Conservation (phyloP, 2,888 invertebrate genomes). For the Cosmorhoe ocellata region DNA sequence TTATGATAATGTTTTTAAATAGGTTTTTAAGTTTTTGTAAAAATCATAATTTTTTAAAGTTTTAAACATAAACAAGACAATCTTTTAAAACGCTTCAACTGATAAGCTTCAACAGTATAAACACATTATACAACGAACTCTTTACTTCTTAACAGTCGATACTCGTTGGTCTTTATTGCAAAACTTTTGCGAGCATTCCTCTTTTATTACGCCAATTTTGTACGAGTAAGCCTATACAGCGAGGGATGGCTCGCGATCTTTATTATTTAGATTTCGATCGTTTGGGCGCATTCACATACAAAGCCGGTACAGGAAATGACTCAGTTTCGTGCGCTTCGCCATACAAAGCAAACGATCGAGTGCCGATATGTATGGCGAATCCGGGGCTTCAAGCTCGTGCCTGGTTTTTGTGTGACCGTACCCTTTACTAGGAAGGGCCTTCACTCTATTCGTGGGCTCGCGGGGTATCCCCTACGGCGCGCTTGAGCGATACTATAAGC, state of each 20-base stretch:
- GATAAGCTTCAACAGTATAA: constrained; percentile 21
- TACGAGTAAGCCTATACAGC: constrained; percentile 76
- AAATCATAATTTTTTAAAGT: too few relatives aligned
- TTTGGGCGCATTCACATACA: constrained; percentile 26
- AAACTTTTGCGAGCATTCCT: constrained; percentile 81
- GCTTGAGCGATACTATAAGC: constrained; percentile 26
- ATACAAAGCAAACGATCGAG: too few relatives aligned
- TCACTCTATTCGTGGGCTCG: constrained; percentile 13
- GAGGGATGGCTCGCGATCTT: constrained; percentile 66
- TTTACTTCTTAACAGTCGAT: constrained; percentile 82
- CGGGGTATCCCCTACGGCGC: constrained; percentile 28
- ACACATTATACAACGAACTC: constrained; percentile 55
- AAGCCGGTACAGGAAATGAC: neutral
- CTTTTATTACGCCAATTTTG: constrained; percentile 82
- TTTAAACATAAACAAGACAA: too few relatives aligned
- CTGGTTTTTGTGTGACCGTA: constrained; percentile 3
- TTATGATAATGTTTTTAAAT: too few relatives aligned
- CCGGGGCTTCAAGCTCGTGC: neutral
- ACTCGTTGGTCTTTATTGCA: constrained; percentile 79
- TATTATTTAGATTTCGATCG: constrained; percentile 80
- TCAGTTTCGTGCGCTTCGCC: too few relatives aligned
- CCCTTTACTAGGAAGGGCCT: constrained; percentile 18
- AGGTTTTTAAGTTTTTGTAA: too few relatives aligned
- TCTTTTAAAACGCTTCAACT: neutral
- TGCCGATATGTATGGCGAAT: too few relatives aligned